Conservation (phyloP, 2,797 vertebrate genomes). For the Sebastes dallii region DNA sequence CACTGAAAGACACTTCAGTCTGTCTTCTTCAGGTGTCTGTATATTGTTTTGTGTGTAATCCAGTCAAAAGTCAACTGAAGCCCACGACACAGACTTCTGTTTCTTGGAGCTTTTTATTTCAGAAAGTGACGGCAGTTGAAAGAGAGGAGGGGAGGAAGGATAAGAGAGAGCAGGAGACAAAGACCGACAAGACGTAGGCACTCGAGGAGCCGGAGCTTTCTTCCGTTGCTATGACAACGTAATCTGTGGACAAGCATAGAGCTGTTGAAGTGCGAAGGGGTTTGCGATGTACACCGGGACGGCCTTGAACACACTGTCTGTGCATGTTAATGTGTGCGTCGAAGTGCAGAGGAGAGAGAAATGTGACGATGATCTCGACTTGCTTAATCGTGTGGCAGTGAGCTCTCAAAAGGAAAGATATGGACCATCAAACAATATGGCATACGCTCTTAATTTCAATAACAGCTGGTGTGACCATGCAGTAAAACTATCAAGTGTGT, state of each 20-base stretch:
- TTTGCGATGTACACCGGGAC: background rate
- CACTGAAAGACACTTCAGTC: background rate
- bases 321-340: conserved; percentile 22
- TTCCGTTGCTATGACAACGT: conserved; percentile 54
- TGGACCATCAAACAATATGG: conserved; percentile 15
- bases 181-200: conserved; percentile 2
- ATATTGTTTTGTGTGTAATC: background rate
- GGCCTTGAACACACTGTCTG: conserved; percentile 38
- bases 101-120: background rate
- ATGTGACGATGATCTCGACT: background rate
- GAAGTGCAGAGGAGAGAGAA: background rate
- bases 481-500: conserved; percentile 16
- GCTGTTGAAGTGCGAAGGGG: conserved; percentile 17
- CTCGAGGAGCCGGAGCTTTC: conserved; percentile 16
- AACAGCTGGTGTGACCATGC: background rate
- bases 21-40: background rate
- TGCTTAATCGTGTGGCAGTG: conserved; percentile 3
- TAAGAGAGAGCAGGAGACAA: background rate
- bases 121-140: background rate
- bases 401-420: conserved; percentile 5
- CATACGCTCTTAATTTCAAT: background rate
- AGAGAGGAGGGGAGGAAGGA: background rate
- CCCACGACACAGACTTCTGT: background rate
- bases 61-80: background rate
- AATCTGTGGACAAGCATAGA: conserved; percentile 28